Base-by-base conservation (phyloP, 2,888 invertebrate genomes). In the Pollenia angustigena region DNA sequence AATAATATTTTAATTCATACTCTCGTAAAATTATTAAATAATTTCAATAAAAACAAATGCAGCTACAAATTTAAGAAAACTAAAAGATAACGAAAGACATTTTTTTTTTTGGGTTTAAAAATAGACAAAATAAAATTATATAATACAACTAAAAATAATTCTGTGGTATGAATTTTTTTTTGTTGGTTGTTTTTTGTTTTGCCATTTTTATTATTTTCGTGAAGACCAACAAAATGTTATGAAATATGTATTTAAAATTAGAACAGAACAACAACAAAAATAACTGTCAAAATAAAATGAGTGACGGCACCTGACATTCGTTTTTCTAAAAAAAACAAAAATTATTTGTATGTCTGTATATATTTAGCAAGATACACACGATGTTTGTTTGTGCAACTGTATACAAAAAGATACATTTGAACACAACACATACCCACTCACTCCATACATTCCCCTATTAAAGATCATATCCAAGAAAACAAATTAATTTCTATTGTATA, bases 251-350 rank as follows among this genome's bases (percentile, higher is more conserved):
- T 81, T 76, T 62, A 52, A 72, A 84, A 71, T 74, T 46, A 71
- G 79, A 79, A 64, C 56, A 46, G 12, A 66, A 52, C 16, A 71
- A 78, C 42, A 83, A 50, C 62, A 71, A 66, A 66, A 69, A 23
- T 50, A 80, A 54, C 80, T 80, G 86, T 80, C 83, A 86, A 83
- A 83, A 58, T 86, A 46, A 81, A 78, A 84, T 84, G 84, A 81
- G 72, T 84, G 86, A 84, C 86, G 86, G 84, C 84, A 79, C 80
- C 86, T 84, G 86, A 81, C 86, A 81, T 84, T 81, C 72, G 79
- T 68, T 82, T 74, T 60, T 69, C 16, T 72, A 44, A 16, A 23
- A 16, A 44, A 44, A 79, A 74, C 1, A 58, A 60, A 60, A 58
- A 4, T 32, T 32, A 32, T 58, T 9, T 62, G 14, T 42, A 40